Conservation (phyloP, 2,797 vertebrate species). For the Serranus cabrilla region DNA sequence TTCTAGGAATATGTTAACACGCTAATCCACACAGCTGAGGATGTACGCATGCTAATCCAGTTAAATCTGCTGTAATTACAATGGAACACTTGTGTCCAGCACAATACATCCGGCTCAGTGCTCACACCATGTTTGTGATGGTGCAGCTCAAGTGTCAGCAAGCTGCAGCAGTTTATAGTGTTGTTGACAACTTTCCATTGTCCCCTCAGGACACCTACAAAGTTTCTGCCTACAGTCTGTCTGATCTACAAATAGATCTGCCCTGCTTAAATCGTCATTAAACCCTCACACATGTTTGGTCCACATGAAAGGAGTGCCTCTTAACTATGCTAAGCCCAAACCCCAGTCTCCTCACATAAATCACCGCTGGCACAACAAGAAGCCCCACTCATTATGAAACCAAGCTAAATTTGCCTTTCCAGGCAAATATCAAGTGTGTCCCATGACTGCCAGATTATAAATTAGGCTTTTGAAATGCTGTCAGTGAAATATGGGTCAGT, state of each 20-base stretch:
- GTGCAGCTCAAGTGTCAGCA: constrained; percentile 24
- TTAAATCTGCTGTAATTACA: constrained; percentile 68
- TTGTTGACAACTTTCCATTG: constrained; percentile 36
- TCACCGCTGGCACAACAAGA: constrained; percentile 40
- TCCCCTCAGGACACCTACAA: constrained; percentile 35
- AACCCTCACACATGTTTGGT: constrained; percentile 54
- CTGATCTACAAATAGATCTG: constrained; percentile 56
- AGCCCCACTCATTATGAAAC: constrained; percentile 51
- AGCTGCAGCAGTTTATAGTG: constrained; percentile 24
- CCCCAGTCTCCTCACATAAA: constrained; percentile 44
- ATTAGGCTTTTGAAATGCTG: constrained; percentile 63
- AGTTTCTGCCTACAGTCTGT: constrained; percentile 26
- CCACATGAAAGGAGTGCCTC: constrained; percentile 50
- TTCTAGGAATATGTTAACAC: constrained; percentile 56
- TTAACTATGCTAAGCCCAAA: constrained; percentile 21
- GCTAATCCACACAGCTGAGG: constrained; percentile 60
- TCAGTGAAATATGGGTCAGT: constrained; percentile 64
- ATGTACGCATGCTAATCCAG: constrained; percentile 71
- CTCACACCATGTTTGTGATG: constrained; percentile 50
- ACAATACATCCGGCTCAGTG: constrained; percentile 65
- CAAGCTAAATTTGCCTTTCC: constrained; percentile 52
- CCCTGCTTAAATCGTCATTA: constrained; percentile 25
- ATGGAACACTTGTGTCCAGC: constrained; percentile 51
- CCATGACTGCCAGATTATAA: constrained; percentile 66
- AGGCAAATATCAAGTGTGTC: constrained; percentile 57